These are phyloP conservation scores for Nothoprocta pentlandii DNA, from an alignment of 2,113 vertebrate species.

Conservation along the genomic window DNA sequence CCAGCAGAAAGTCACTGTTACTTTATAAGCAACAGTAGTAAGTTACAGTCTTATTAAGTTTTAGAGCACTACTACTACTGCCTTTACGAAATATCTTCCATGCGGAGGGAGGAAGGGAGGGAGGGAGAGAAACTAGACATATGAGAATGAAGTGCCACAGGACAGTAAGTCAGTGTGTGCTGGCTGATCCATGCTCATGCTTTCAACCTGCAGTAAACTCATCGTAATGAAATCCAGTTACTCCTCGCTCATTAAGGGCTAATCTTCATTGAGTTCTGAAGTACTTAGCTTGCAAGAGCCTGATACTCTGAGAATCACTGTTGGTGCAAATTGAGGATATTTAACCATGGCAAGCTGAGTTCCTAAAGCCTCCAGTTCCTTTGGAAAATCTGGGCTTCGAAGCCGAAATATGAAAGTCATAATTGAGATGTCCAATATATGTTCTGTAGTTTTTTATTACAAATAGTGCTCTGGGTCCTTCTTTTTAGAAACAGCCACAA, in stretches of 20 bases:
- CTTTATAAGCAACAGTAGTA: not conserved
- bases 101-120: not conserved
- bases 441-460: not conserved
- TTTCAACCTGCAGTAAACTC: not conserved
- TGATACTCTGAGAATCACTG: not conserved
- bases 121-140: not conserved
- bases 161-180: not conserved
- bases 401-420: not conserved
- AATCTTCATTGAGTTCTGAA: not conserved
- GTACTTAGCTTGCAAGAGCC: not conserved
- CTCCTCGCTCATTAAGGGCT: not conserved
- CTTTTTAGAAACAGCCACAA: not conserved
- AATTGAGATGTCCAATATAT: not conserved
- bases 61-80: not conserved
- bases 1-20: accelerated
- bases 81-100: not conserved
- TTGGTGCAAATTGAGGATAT: not conserved
- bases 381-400: not conserved
- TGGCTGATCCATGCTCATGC: not conserved
- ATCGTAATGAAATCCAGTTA: not conserved
- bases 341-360: not conserved
- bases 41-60: not conserved
- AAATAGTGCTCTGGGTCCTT: not conserved
- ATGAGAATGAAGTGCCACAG: not conserved
- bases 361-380: not conserved